Conservation (phyloP, 2,113 vertebrate genomes). For the Xiphorhynchus elegans region DNA sequence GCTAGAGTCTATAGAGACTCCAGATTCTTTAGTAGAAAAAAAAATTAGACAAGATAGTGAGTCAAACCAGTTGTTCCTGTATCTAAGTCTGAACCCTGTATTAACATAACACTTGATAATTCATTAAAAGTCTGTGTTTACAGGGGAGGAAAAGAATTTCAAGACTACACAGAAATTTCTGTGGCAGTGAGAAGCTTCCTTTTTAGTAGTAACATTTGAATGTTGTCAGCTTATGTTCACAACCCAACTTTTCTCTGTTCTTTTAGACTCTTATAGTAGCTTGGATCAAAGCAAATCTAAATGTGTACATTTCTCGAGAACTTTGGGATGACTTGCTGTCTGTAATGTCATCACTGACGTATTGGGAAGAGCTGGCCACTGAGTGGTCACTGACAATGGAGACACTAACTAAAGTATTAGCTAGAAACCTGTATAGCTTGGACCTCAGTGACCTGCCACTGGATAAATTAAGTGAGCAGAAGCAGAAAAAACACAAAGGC, state of each 20-base stretch:
- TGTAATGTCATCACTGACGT: constrained; percentile 94
- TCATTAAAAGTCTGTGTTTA: not conserved
- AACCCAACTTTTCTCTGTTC: constrained; percentile 49
- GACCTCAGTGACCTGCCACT: constrained; percentile 94
- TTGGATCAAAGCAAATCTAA: constrained; percentile 98
- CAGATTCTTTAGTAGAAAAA: not conserved
- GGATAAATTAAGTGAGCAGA: constrained; percentile 98
- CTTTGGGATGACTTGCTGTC: constrained; percentile 96
- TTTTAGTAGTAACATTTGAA: not conserved
- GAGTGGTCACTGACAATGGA: constrained; percentile 99
- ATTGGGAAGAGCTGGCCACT: constrained; percentile 97
- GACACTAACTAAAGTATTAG: constrained; percentile 97
- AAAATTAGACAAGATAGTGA: not conserved
- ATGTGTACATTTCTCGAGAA: constrained; percentile 96
- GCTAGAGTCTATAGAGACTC: not conserved
- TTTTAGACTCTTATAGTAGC: constrained; percentile 97
- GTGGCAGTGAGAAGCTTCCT: not conserved
- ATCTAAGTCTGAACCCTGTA: not conserved
- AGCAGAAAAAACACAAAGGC: constrained; percentile 98
- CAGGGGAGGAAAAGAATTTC: not conserved
- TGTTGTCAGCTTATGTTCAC: not conserved
- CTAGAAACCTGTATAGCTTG: constrained; percentile 94
- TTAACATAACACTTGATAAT: not conserved
- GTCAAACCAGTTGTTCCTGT: not conserved
- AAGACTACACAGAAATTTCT: not conserved